These are phyloP conservation scores for Trachops cirrhosus DNA, from an alignment of 2,797 vertebrate species.

Conservation along the genomic window DNA sequence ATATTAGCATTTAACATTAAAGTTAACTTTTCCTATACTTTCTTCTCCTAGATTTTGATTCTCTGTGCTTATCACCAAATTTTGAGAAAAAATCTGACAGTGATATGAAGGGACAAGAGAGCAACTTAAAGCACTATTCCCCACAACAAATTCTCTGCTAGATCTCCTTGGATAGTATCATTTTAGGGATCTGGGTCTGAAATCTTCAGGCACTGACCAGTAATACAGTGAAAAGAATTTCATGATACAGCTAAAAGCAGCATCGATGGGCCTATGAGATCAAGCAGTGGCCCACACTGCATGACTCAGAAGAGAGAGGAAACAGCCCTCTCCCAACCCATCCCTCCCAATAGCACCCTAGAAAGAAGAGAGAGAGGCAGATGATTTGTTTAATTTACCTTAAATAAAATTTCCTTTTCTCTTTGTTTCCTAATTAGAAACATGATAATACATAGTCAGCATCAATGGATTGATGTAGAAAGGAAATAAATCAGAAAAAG, in stretches of 20 bases:
- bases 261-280: neutral
- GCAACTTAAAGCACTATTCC: neutral
- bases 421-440: neutral
- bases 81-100: neutral
- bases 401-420: neutral
- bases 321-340: neutral
- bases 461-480: neutral
- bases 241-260: neutral
- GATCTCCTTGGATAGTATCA: neutral
- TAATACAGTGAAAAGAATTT: neutral
- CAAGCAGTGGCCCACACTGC: neutral
- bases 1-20: neutral
- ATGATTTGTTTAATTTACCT: neutral
- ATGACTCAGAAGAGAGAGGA: neutral
- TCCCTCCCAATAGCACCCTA: no score
- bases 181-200: neutral
- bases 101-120: neutral
- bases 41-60: neutral
- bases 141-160: neutral
- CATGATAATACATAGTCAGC: neutral
- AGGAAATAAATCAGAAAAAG: neutral
- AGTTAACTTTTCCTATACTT: neutral
- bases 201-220: neutral
- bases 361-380: neutral
- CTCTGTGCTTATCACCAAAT: neutral